These are phyloP conservation scores for Hoplodrina ambigua DNA, from an alignment of 2,888 invertebrate genomes.

Conservation along the genomic window DNA sequence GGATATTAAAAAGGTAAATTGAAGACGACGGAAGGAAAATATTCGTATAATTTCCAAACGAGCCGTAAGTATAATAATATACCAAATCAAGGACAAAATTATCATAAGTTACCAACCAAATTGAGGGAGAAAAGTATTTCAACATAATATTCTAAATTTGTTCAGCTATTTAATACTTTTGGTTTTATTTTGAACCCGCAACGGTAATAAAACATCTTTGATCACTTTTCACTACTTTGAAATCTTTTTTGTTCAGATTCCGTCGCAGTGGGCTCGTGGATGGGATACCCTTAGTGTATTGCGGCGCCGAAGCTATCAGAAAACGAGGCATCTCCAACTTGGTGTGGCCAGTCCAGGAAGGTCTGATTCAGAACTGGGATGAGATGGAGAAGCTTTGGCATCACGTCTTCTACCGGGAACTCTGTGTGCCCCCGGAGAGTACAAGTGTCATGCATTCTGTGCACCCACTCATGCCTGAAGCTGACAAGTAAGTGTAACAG, in stretches of 20 bases:
- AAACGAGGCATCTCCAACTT: conserved; percentile 87
- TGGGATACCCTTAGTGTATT: conserved; percentile 85
- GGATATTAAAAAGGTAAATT: conserved; percentile 20
- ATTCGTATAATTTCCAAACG: not conserved
- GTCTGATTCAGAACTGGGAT: conserved; percentile 95
- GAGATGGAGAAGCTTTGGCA: conserved; percentile 98
- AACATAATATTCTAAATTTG: too few species aligned
- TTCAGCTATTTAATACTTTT: too few species aligned
- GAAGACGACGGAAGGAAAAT: not conserved
- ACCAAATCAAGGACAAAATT: not conserved
- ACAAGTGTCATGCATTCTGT: conserved; percentile 94
- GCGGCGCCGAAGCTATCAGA: conserved; percentile 91
- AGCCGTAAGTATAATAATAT: not conserved
- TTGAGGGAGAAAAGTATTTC: not conserved
- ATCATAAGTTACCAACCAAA: not conserved
- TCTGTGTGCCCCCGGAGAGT: conserved; percentile 95
- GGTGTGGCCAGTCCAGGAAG: conserved; percentile 95
- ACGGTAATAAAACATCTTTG: too few species aligned
- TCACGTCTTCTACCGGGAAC: conserved; percentile 95
- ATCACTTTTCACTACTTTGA: not conserved
- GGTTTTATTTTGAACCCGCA: too few species aligned
- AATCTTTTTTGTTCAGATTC: conserved; percentile 65
- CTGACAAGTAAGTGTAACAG: conserved; percentile 87
- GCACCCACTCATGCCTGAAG: conserved; percentile 95
- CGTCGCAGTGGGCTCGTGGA: conserved; percentile 72